Evolutionary conservation across 2,888 invertebrate genomes (phyloP), one percentile per base, ranked within the genome.

Genomic region (Tachystola acroxantha): DNA sequence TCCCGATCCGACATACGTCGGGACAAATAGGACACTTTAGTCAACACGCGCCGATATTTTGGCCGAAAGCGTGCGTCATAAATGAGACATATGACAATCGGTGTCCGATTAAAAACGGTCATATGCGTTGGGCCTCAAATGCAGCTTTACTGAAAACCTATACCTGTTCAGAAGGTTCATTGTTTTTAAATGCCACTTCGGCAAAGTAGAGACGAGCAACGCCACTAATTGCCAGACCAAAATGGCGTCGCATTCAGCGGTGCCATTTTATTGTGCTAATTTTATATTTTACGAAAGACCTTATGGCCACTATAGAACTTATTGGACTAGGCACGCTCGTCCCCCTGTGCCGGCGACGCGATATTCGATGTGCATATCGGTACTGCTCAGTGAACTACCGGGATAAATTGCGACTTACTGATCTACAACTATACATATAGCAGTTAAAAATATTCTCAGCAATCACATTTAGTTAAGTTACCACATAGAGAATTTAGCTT

Each of bases 401-500:
- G 62, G 51, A 55, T 35, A 57, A 59, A 60, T 64, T 63, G 61
- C 61, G 64, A 69, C 79, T 77, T 75, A 79, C 57, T 68, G 69
- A 64, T 65, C 79, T 81, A 81, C 62, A 72, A 75, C 75, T 79
- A 81, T 74, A 82, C 65, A 75, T 72, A 76, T 68, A 84, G 79
- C 81, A 72, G 82, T 71, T 84, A 76, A 82, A 71, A 80, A 84
- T 85, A 84, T 84, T 72, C 66, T 78, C 84, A 81, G 80, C 81
- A 67, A 84, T 85, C 85, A 85, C 85, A 84, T 78, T 81, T 75
- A 82, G 71, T 77, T 74, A 80, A 75, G 76, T 81, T 82, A 85
- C 81, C 77, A 81, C 73, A 82, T 85, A 84, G 80, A 85, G 77
- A 82, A 74, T 79, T 84, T 84, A 80, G 81, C 84, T 85, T 82